Evolutionary conservation across 2,113 vertebrate genomes (phyloP).

Genomic region (Pituophis catenifer): DNA sequence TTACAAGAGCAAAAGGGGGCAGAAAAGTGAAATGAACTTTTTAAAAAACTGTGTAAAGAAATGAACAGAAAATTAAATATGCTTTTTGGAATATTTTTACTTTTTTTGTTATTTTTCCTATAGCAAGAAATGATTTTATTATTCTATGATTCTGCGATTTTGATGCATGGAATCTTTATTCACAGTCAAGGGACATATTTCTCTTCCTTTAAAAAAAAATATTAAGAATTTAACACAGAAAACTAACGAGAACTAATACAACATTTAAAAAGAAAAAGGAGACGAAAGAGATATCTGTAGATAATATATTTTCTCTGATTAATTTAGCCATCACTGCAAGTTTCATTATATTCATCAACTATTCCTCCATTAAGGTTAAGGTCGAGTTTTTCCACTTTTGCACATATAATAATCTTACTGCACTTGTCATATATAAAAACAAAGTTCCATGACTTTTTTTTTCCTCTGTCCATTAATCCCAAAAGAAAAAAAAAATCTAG

Average conservation of each 20-base stretch:
- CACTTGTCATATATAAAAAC: neutral
- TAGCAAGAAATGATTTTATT: neutral
- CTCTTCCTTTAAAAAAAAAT: neutral
- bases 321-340: neutral
- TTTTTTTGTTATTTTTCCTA: neutral
- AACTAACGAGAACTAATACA: neutral
- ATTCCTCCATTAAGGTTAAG: neutral
- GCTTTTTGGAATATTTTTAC: neutral
- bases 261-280: neutral
- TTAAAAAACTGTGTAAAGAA: neutral
- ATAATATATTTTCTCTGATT: neutral
- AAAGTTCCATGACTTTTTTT: neutral
- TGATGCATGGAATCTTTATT: neutral
- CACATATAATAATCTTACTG: neutral
- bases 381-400: neutral
- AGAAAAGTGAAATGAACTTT: too few species aligned
- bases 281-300: neutral
- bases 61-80: neutral
- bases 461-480: neutral
- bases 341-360: neutral
- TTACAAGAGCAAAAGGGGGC: neutral
- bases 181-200: neutral
- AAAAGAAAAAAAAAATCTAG: neutral
- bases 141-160: neutral
- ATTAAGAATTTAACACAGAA: neutral